Evolutionary conservation across 2,888 invertebrate species (phyloP).

Genomic region (Cataglyphis rosenhaueri): DNA sequence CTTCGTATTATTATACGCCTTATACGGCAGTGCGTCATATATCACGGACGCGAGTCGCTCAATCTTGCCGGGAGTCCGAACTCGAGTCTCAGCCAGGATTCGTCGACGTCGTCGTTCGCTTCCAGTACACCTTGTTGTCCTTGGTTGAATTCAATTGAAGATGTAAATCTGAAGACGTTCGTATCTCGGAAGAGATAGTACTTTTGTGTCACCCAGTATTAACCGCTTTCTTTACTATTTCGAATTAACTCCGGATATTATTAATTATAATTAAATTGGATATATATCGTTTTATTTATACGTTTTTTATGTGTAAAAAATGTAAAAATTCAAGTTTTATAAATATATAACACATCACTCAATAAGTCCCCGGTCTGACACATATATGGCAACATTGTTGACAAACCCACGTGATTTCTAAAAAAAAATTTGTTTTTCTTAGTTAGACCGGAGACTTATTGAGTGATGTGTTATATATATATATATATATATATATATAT

Average conservation of each 20-base stretch:
- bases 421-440: no score
- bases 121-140: constrained; percentile 21
- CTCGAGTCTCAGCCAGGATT: constrained; percentile 62
- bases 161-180: not conserved
- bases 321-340: not conserved
- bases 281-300: not conserved
- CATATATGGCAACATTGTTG: no score
- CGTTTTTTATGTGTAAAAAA: not conserved
- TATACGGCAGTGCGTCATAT: constrained; percentile 75
- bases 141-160: constrained; percentile 11
- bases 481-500: no score
- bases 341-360: not conserved
- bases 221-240: not conserved
- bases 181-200: not conserved
- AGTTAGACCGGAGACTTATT: no score
- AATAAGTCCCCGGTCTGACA: no score
- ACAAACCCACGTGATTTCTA: no score
- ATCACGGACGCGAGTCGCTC: constrained; percentile 72
- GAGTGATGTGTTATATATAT: not conserved
- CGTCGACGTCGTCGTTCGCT: constrained; percentile 62
- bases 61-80: constrained; percentile 70
- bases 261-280: not conserved
- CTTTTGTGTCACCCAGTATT: not conserved
- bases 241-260: not conserved
- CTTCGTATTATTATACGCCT: constrained; percentile 78